Evolutionary conservation across 2,113 vertebrate genomes (phyloP), one percentile per base, ranked within the genome.

Genomic region (Tichodroma muraria): DNA sequence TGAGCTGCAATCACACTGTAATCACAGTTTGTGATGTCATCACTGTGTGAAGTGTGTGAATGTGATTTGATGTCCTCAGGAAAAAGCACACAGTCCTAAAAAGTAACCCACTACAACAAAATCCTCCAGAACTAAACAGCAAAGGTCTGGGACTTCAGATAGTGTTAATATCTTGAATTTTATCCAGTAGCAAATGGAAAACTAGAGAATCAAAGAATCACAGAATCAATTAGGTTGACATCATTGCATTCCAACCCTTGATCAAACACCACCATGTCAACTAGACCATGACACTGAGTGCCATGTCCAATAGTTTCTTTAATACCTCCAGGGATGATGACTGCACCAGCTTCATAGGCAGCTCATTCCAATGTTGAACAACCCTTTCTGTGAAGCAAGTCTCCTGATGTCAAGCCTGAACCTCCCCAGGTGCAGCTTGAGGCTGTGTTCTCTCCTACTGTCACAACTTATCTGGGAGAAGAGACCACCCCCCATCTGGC

Each of bases 401-500:
- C 53, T 35, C 20, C 24, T 61, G 21, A 61, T 47, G 17, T 19
- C 30, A 59, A 60, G 21, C 30, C 30, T 47, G 30, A 68, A 40
- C 17, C 25, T 31, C 8, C 14, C 3, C 17, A n/a, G n/a, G 20
- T 20, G 30, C 17, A 57, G 17, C 25, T 25, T 64, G 50, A 72
- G 21, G 14, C 21, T 27, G 8, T 35, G 14, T 19, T 45, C 25
- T 37, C 22, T 72, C 31, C 19, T 65, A 31, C 17, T 33, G 12
- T 23, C 18, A 31, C 12, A 72, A 7, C 10, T 50, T 50, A 15
- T 22, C 37, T 28, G 22, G 10, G 11, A 72, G 14, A 68, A 60
- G 24, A 47, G 9, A 18, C 21, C 0, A 1, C 40, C 6, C 2
- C 20, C 17, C 21, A 54, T 14, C 11, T 47, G 38, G 30, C 45